These are phyloP conservation scores for Montipora capitata DNA, from an alignment of 92 coral and sea anemone genomes.

Conservation along the genomic window DNA sequence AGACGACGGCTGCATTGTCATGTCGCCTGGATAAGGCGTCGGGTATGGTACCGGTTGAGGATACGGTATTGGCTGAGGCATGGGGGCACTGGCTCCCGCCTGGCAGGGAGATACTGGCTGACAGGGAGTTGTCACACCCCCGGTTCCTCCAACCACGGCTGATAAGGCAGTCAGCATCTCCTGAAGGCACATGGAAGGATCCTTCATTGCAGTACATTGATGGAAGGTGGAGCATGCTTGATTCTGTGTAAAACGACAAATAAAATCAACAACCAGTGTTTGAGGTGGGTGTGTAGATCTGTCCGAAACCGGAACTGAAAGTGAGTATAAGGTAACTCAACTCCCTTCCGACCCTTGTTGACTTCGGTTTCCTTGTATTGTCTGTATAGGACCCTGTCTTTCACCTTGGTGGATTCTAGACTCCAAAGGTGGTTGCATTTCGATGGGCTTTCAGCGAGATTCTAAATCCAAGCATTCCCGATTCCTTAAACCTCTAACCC, in stretches of 20 bases:
- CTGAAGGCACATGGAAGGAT: conserved; percentile 40
- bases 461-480: too few relatives aligned
- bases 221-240: conserved; percentile 44
- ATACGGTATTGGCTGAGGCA: conserved; percentile 36
- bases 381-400: too few relatives aligned
- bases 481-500: too few relatives aligned
- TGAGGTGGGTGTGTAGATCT: too few relatives aligned
- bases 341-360: too few relatives aligned
- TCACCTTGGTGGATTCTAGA: too few relatives aligned
- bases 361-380: too few relatives aligned
- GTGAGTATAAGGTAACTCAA: neutral
- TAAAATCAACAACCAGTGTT: neutral
- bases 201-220: conserved; percentile 20
- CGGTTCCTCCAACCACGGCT: neutral
- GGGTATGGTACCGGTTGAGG: conserved; percentile 16
- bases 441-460: too few relatives aligned
- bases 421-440: too few relatives aligned
- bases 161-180: conserved; percentile 28
- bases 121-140: conserved; percentile 14
- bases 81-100: conserved; percentile 21
- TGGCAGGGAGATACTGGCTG: conserved; percentile 20
- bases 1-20: conserved; percentile 28
- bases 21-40: conserved; percentile 4
- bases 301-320: neutral
- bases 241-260: neutral